Evolutionary conservation across 2,888 invertebrate genomes (phyloP).

Genomic region (Vesta saturnalis): DNA sequence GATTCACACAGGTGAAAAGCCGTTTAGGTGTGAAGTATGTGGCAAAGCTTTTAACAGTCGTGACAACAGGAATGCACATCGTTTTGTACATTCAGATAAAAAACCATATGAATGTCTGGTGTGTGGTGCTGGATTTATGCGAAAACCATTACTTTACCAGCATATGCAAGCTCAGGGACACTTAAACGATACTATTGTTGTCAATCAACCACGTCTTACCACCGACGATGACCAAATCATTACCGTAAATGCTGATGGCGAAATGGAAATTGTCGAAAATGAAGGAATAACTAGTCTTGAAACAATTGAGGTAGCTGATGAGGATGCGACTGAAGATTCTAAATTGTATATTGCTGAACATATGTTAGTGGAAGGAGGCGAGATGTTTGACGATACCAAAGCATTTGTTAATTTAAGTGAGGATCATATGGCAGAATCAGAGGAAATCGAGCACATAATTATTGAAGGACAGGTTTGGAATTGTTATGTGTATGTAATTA

Average conservation of each 20-base stretch:
- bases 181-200: conserved; percentile 81
- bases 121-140: conserved; percentile 85
- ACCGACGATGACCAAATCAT: conserved; percentile 65
- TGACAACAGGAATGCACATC: conserved; percentile 86
- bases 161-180: conserved; percentile 82
- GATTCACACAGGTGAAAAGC: conserved; percentile 82
- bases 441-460: conserved; percentile 58
- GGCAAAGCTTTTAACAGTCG: conserved; percentile 85
- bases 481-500: conserved; percentile 2
- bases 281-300: conserved; percentile 40
- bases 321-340: conserved; percentile 56
- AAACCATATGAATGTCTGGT: conserved; percentile 87
- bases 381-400: conserved; percentile 47
- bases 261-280: conserved; percentile 57
- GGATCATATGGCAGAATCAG: conserved; percentile 45
- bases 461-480: conserved; percentile 58
- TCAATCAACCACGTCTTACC: conserved; percentile 82
- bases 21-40: conserved; percentile 80
- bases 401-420: conserved; percentile 44
- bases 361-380: conserved; percentile 63
- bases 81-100: conserved; percentile 86
- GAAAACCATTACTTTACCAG: conserved; percentile 79
- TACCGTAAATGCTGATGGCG: conserved; percentile 56
- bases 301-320: conserved; percentile 44
- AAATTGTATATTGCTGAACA: conserved; percentile 67